These are phyloP conservation scores for Volucella inanis DNA, from an alignment of 2,888 invertebrate genomes.

Conservation along the genomic window DNA sequence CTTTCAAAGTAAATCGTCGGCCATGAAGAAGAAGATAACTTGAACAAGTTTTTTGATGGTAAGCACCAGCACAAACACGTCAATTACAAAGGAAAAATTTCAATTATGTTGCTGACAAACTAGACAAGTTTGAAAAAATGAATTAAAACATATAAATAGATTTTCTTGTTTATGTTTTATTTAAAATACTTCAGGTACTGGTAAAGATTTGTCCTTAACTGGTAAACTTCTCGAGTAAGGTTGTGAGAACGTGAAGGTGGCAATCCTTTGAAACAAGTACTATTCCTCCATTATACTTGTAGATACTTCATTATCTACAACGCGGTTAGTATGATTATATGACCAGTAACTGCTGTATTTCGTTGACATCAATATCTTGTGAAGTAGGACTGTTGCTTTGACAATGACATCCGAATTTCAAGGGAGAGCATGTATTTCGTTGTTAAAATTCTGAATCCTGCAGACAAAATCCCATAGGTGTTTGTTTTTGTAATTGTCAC, in stretches of 20 bases:
- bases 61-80: too few species aligned
- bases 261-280: conserved; percentile 8
- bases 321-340: conserved; percentile 1
- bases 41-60: too few species aligned
- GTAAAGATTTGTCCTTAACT: conserved; percentile 17
- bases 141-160: background rate
- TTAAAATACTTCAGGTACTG: background rate
- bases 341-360: conserved; percentile 15
- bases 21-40: too few species aligned
- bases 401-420: conserved; percentile 29
- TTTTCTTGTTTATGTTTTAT: background rate
- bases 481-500: too few species aligned
- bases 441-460: conserved; percentile 20
- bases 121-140: too few species aligned
- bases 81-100: too few species aligned
- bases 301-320: conserved; percentile 7
- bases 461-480: conserved; percentile 16
- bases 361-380: conserved; percentile 16
- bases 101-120: too few species aligned
- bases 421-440: conserved; percentile 20
- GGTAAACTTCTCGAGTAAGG: conserved; percentile 1
- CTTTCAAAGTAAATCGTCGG: too few species aligned
- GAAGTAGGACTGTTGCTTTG: conserved; percentile 21
- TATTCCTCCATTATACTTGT: conserved; percentile 17
- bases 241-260: conserved; percentile 20